Evolutionary conservation across 2,113 vertebrate genomes (phyloP).

Genomic region (Emydura subglobosa): DNA sequence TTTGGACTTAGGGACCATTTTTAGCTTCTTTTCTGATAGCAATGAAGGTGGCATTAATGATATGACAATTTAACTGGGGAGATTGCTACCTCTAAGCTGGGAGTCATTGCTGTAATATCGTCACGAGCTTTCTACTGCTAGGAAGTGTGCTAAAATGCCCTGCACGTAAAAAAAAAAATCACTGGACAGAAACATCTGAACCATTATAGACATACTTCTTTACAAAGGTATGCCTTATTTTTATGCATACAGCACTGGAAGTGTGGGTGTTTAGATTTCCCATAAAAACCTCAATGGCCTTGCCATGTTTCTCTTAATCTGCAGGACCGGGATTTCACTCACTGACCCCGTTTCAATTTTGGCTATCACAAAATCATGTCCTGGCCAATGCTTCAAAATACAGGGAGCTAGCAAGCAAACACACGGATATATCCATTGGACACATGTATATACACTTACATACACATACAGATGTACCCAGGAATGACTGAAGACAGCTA

Average conservation of each 20-base stretch:
- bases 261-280: background rate
- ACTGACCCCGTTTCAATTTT: background rate
- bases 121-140: background rate
- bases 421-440: slow-evolving; percentile 79
- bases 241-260: background rate
- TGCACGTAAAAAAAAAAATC: background rate
- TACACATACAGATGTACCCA: slow-evolving; percentile 71
- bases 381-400: slow-evolving; percentile 78
- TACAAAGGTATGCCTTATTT: background rate
- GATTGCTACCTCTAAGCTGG: accelerated
- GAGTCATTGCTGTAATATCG: background rate
- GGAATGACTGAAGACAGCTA: slow-evolving; percentile 67
- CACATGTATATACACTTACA: slow-evolving; percentile 81
- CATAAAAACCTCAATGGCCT: background rate
- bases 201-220: background rate
- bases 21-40: background rate
- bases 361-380: background rate
- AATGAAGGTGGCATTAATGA: background rate
- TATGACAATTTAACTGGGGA: accelerated
- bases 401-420: slow-evolving; percentile 82
- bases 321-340: slow-evolving; percentile 43
- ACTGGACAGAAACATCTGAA: background rate
- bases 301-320: accelerated
- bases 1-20: background rate
- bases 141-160: background rate